phyloP scores from a whole-genome alignment of 2,113 vertebrate genomes.

The Colossoma macropomum region DNA sequence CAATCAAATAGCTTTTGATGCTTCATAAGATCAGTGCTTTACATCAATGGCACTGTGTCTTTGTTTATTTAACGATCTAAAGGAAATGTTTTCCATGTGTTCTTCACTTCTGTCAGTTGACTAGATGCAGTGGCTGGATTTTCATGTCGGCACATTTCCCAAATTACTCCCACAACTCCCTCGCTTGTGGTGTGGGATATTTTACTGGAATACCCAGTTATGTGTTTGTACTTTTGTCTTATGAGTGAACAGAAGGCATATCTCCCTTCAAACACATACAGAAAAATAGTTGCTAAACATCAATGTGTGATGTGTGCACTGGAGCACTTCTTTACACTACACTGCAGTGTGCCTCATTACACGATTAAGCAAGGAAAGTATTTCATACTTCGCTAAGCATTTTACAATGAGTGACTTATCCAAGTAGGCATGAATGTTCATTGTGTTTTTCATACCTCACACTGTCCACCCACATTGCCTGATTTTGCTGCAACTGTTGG shows the following conservation, averaged over 20 bases:
- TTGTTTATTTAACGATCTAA: neutral
- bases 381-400: conserved; percentile 47
- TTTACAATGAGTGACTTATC: conserved; percentile 34
- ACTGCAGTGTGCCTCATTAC: conserved; percentile 35
- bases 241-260: neutral
- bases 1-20: no score
- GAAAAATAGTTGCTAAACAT: neutral
- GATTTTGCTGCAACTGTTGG: neutral
- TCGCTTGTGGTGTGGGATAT: neutral
- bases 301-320: neutral
- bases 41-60: no score
- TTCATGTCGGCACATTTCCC: no score
- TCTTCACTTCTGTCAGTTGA: neutral
- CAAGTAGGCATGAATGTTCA: conserved; percentile 41
- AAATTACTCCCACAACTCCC: neutral
- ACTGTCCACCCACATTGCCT: conserved; percentile 15
- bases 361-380: conserved; percentile 20
- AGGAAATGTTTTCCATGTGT: neutral
- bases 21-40: no score
- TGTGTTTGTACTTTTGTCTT: neutral
- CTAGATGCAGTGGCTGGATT: neutral
- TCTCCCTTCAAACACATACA: neutral
- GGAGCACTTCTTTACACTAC: conserved; percentile 13
- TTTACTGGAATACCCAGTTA: neutral
- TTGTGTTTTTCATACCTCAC: conserved; percentile 33